A percentile compares a stretch with the other conserved stretches of the same genome.
These are phyloP conservation scores for Leistus spinibarbis DNA, from an alignment of 2,888 invertebrate species.

Conservation along the genomic window DNA sequence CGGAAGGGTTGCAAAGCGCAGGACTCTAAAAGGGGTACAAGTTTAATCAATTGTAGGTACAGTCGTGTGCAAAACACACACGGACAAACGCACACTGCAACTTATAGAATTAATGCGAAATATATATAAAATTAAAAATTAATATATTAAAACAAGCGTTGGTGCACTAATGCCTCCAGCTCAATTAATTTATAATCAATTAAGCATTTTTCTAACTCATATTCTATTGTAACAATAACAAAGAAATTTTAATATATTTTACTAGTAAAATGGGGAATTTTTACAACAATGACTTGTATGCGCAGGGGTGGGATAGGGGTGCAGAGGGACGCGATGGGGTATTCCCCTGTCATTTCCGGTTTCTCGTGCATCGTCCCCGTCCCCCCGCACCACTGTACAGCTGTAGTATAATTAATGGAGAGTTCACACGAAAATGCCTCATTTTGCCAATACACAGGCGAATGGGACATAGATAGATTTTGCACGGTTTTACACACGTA, in stretches of 20 bases:
- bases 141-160: too few relatives aligned
- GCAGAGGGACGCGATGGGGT: background rate
- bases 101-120: background rate
- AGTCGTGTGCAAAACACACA: slow-evolving; percentile 49
- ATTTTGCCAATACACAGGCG: background rate
- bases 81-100: slow-evolving; percentile 35
- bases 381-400: background rate
- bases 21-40: slow-evolving; percentile 44
- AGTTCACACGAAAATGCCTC: background rate
- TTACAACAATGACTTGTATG: too few relatives aligned
- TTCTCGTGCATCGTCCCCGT: background rate
- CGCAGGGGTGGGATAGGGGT: background rate
- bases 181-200: too few relatives aligned
- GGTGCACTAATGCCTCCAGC: too few relatives aligned
- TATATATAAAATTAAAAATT: too few relatives aligned
- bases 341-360: background rate
- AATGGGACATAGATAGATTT: background rate
- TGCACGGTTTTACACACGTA: background rate
- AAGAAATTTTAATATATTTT: too few relatives aligned
- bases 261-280: too few relatives aligned
- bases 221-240: too few relatives aligned
- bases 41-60: slow-evolving; percentile 53
- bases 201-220: too few relatives aligned
- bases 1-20: slow-evolving; percentile 33
- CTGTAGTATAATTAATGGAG: background rate